These are phyloP conservation scores for Agonopterix arenella DNA, from an alignment of 2,888 invertebrate genomes.

Conservation along the genomic window DNA sequence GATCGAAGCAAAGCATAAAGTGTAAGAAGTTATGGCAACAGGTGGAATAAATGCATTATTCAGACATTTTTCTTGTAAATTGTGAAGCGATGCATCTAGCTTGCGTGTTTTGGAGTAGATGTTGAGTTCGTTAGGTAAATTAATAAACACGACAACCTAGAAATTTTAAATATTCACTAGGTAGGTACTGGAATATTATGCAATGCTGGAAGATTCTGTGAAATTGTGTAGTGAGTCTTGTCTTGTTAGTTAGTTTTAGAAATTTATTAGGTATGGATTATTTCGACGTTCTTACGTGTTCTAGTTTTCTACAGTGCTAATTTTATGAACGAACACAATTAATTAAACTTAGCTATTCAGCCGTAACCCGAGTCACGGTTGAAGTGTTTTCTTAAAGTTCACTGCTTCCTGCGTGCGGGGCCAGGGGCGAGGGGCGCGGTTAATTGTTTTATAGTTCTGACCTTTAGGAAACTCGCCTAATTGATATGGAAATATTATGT, in stretches of 20 bases:
- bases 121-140: constrained; percentile 20
- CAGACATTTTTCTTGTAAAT: constrained; percentile 57
- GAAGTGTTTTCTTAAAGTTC: constrained; percentile 51
- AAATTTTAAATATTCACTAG: no score
- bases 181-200: no score
- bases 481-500: background rate
- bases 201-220: no score
- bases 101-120: constrained; percentile 54
- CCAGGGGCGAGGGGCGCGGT: constrained; percentile 1
- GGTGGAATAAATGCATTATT: constrained; percentile 54
- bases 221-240: no score
- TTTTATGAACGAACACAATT: constrained; percentile 26
- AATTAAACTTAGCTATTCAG: constrained; percentile 44
- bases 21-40: constrained; percentile 37
- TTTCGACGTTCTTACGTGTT: no score
- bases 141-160: no score
- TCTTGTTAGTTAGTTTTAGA: no score
- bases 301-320: background rate
- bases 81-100: constrained; percentile 44
- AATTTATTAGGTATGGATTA: no score
- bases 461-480: constrained; percentile 26
- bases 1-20: constrained; percentile 33
- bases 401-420: constrained; percentile 35
- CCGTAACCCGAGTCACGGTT: constrained; percentile 45
- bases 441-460: constrained; percentile 25